Base-by-base conservation (phyloP, 2,113 vertebrate genomes). In the Hyaena hyaena region DNA sequence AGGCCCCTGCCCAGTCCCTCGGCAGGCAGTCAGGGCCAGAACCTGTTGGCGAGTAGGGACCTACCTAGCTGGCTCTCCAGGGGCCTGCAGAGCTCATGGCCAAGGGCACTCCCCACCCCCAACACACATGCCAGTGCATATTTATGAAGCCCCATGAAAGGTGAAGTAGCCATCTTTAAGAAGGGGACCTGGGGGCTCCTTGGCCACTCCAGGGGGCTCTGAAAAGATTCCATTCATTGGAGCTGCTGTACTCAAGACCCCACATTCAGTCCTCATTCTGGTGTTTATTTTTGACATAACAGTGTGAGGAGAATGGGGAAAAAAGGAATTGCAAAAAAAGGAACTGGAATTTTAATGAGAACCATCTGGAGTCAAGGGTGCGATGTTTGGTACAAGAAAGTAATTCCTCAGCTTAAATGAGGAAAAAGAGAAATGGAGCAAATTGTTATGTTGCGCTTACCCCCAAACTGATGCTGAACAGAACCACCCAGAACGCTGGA, bases 261-360 rank as follows among this genome's bases (percentile, higher is more conserved):
- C 71, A 45, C 73, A 21, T 88, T 93, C 48, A 28, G 24, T 74
- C 85, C 82, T 96, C 95, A 73, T 73, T 71, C 96, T 95, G 89
- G 33, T 93, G 95, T 96, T 96, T 95, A 95, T 96, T 98, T 97
- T 74, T 66, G 86, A 96, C 95, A 97, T 84, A 97, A 84, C 74
- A 91, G 86, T 95, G 95, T 96, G 92, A 90, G 84, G 82, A 94
- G 69, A 96, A 97, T 84, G 66, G 88, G 50, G 10, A 8, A 12
- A 14, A 50, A 24, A 71, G 21, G 26, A 95, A 88, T 43, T 84
- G n/a, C 48, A 81, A 73, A 92, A 83, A 90, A 90, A 79, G 74
- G 69, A 83, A 95, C 31, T 89, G 98, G 98, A 98, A 98, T 98
- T 96, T 98, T 98, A 98, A 98, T 97, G 97, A 90, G 90, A 97